A percentile compares a stretch with the other conserved stretches of the same genome.
These are phyloP conservation scores for Stegostoma tigrinum DNA, from an alignment of 2,113 vertebrate species.

Conservation along the genomic window DNA sequence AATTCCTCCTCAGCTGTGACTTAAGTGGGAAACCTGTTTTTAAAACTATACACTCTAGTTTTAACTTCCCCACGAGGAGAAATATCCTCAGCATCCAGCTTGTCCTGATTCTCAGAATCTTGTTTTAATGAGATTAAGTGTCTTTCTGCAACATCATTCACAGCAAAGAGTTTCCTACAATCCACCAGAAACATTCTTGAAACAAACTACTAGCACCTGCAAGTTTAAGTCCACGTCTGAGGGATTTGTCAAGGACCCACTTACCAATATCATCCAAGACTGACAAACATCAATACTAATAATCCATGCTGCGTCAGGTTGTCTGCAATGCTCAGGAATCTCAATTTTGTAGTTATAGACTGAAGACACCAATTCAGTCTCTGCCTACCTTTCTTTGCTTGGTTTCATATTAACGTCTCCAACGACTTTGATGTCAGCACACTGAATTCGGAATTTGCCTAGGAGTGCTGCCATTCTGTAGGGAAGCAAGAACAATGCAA, in stretches of 20 bases:
- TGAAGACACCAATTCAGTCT: slow-evolving; percentile 2
- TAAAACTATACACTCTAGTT: not conserved
- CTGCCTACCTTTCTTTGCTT: slow-evolving; percentile 73
- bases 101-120: not conserved
- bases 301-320: not conserved
- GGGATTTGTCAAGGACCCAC: not conserved
- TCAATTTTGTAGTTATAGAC: not conserved
- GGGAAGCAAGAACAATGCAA: slow-evolving; percentile 45
- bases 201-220: not conserved
- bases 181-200: not conserved
- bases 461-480: slow-evolving; percentile 82
- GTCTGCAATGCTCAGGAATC: not conserved
- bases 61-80: not conserved
- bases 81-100: not conserved
- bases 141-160: not conserved
- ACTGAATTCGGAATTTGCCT: slow-evolving; percentile 91
- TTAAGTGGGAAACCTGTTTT: not conserved
- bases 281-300: not conserved
- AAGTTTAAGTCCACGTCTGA: not conserved
- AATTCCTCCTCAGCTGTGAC: not conserved
- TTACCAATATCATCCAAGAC: not conserved
- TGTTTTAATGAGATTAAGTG: not conserved
- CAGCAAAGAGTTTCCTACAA: not conserved
- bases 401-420: slow-evolving; percentile 80
- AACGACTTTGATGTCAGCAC: slow-evolving; percentile 77